A percentile compares a stretch with the other conserved stretches of the same genome.
Conservation (phyloP, 2,797 vertebrate genomes). For the Lateolabrax maculatus region DNA sequence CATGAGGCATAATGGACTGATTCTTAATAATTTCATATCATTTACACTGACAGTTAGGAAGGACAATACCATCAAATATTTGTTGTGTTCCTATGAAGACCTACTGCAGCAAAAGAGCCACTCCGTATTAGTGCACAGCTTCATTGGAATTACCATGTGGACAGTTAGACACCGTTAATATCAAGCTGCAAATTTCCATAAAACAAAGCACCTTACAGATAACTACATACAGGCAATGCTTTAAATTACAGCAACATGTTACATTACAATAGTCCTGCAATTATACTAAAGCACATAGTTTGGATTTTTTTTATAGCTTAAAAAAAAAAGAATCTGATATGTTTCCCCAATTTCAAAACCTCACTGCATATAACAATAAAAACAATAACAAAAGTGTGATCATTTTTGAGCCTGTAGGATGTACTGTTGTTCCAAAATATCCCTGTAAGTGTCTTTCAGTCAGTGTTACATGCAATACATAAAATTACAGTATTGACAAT, state of each 20-base stretch:
- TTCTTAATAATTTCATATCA: background rate
- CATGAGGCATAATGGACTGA: background rate
- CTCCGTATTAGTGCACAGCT: background rate
- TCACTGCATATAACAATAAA: background rate
- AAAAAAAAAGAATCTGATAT: too few relatives aligned
- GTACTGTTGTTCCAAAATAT: background rate
- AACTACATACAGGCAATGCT: background rate
- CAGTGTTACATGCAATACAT: background rate
- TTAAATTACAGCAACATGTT: background rate
- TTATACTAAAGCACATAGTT: background rate
- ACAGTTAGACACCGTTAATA: background rate
- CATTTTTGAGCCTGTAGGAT: too few relatives aligned
- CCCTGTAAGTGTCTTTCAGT: background rate
- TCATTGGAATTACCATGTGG: background rate
- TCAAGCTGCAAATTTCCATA: background rate
- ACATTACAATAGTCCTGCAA: background rate
- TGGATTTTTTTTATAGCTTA: background rate
- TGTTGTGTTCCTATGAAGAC: background rate
- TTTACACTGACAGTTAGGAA: background rate
- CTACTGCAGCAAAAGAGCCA: background rate
- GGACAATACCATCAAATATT: background rate
- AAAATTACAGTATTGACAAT: background rate
- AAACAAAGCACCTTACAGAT: background rate
- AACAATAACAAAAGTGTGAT: too few relatives aligned
- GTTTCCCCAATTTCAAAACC: too few relatives aligned